Percentiles rank a stretch among this genome's conserved stretches.
These are phyloP conservation scores for Actinopyga echinites DNA, from an alignment of 53 echinoderm and acorn worm genomes.

Conservation along the genomic window DNA sequence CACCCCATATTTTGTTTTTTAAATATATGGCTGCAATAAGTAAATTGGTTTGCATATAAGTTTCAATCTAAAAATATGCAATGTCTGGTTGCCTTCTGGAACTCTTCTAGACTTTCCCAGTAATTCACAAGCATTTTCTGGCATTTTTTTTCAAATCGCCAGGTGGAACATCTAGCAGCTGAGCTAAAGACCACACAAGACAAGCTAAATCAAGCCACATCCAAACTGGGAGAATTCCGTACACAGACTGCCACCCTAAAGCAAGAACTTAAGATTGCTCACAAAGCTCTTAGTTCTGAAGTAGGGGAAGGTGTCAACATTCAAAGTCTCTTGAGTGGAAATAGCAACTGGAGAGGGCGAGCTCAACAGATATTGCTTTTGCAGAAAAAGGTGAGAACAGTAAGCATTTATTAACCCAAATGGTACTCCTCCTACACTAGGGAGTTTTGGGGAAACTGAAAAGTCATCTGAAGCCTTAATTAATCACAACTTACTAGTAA, in stretches of 20 bases:
- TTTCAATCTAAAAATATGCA: neutral
- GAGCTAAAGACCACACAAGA: constrained; percentile 83
- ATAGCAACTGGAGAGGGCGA: constrained; percentile 83
- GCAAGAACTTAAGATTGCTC: constrained; percentile 81
- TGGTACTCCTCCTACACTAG: no score
- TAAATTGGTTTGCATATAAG: neutral
- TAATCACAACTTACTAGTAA: no score
- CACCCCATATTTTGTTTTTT: neutral
- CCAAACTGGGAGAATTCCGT: constrained; percentile 80
- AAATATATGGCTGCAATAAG: neutral
- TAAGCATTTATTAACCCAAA: no score
- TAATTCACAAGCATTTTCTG: neutral
- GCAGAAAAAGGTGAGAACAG: constrained; percentile 80
- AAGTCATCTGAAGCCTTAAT: no score
- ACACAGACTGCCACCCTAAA: constrained; percentile 83
- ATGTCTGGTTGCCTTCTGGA: no score
- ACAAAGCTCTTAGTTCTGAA: constrained; percentile 70
- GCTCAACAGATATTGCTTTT: constrained; percentile 85
- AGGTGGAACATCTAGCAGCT: constrained; percentile 63
- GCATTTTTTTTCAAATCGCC: neutral
- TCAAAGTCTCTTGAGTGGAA: constrained; percentile 58
- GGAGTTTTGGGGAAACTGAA: no score
- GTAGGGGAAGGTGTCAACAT: constrained; percentile 85
- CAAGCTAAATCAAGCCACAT: constrained; percentile 67
- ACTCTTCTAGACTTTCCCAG: neutral